Evolutionary conservation across 2,113 vertebrate genomes (phyloP).

Genomic region (Xyliphius kryptos): DNA sequence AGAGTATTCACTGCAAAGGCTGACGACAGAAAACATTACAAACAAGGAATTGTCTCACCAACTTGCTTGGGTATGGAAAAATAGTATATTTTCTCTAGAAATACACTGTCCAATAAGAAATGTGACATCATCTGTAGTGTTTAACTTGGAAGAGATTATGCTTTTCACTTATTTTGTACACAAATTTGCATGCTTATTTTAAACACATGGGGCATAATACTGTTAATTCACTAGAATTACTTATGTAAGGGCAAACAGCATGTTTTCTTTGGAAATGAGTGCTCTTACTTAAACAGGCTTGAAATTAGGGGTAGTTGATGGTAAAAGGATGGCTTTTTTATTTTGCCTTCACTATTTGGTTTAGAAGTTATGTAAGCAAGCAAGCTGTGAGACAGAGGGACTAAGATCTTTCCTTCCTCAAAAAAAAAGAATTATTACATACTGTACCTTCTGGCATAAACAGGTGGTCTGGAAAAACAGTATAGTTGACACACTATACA

Average conservation of each 20-base stretch:
- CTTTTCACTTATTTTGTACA: constrained; percentile 25
- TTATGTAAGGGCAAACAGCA: constrained; percentile 58
- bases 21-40: constrained; percentile 41
- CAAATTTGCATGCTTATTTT: constrained; percentile 19
- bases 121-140: constrained; percentile 40
- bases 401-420: constrained; percentile 39
- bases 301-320: constrained; percentile 48
- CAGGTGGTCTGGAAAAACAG: too few species aligned
- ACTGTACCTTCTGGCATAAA: too few species aligned
- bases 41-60: constrained; percentile 49
- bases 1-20: constrained; percentile 22
- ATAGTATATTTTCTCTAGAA: constrained; percentile 30
- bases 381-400: constrained; percentile 44
- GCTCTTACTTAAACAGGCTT: constrained; percentile 54
- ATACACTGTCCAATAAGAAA: constrained; percentile 24
- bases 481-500: too few species aligned
- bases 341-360: constrained; percentile 50
- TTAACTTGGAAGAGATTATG: constrained; percentile 54
- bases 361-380: constrained; percentile 54
- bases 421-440: too few species aligned
- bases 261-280: constrained; percentile 63
- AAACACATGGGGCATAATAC: constrained; percentile 16
- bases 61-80: constrained; percentile 24
- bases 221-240: constrained; percentile 29
- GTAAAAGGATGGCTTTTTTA: constrained; percentile 54